Evolutionary conservation across 2,888 invertebrate species (phyloP).

Genomic region (Tetragonula carbonaria): DNA sequence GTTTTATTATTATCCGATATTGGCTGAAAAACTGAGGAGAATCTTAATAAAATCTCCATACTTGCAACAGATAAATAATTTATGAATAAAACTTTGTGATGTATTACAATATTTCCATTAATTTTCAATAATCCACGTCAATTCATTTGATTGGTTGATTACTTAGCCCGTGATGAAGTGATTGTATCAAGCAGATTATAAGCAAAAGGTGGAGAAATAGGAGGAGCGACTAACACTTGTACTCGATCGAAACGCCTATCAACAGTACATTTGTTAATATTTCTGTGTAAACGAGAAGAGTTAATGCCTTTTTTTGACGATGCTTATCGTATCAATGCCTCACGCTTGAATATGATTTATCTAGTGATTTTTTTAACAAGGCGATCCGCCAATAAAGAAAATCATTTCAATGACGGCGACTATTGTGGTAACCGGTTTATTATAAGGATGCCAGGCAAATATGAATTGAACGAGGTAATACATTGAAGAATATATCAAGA

Average conservation of each 20-base stretch:
- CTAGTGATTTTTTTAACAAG: neutral
- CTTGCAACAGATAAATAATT: neutral
- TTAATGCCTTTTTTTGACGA: neutral
- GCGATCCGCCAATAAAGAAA: neutral
- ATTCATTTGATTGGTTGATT: neutral
- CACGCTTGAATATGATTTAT: slow-evolving; percentile 4
- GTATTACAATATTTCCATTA: neutral
- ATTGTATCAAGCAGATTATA: neutral
- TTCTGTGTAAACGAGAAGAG: slow-evolving; percentile 8
- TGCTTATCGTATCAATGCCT: neutral
- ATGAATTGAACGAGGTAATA: neutral
- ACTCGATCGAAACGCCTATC: slow-evolving; percentile 16
- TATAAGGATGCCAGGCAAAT: neutral
- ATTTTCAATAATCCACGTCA: neutral
- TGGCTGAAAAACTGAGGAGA: too few relatives aligned
- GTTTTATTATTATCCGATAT: too few relatives aligned
- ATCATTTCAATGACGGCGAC: slow-evolving; percentile 1
- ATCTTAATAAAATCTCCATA: neutral
- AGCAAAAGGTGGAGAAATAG: slow-evolving; percentile 32
- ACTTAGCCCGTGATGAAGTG: neutral
- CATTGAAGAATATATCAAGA: neutral
- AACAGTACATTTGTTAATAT: slow-evolving; percentile 13
- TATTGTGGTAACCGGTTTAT: slow-evolving; percentile 4
- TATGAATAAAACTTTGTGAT: neutral
- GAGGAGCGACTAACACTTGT: slow-evolving; percentile 18